Evolutionary conservation across 2,113 vertebrate species (phyloP).

Genomic region (Microtus ochrogaster): DNA sequence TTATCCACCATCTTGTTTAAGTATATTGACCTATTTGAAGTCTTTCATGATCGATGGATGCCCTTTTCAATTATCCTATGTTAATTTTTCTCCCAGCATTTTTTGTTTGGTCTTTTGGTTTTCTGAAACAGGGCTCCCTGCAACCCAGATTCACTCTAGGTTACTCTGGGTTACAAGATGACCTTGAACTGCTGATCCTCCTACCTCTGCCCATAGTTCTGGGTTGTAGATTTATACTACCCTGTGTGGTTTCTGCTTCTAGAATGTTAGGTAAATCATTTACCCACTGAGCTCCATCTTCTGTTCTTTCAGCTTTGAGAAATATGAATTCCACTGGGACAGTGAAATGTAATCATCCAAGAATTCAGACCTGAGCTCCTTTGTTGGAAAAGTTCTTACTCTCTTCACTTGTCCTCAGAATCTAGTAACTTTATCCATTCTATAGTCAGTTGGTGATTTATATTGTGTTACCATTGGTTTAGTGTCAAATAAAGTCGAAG

Average conservation of each 20-base stretch:
- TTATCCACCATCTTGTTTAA: too few relatives aligned
- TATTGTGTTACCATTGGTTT: neutral
- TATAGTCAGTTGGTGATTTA: neutral
- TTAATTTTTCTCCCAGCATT: neutral
- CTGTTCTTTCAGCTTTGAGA: neutral
- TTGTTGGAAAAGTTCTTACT: neutral
- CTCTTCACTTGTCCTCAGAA: neutral
- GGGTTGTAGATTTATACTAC: neutral
- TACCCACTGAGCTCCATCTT: neutral
- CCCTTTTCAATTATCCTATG: neutral
- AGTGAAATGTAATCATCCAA: neutral
- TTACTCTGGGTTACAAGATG: neutral
- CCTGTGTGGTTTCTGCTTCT: neutral
- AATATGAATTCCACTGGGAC: neutral
- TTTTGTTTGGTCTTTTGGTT: neutral
- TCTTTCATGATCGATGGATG: neutral
- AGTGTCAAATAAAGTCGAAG: neutral
- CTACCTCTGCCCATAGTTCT: neutral
- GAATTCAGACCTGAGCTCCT: neutral
- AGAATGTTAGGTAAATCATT: neutral
- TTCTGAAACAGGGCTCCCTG: neutral
- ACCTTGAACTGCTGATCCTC: neutral
- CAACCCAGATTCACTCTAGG: neutral
- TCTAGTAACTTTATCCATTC: neutral
- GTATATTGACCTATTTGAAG: neutral